Evolutionary conservation across 2,113 vertebrate genomes (phyloP), one percentile per base, ranked within the genome.

Genomic region (Chlamydotis undulata): DNA sequence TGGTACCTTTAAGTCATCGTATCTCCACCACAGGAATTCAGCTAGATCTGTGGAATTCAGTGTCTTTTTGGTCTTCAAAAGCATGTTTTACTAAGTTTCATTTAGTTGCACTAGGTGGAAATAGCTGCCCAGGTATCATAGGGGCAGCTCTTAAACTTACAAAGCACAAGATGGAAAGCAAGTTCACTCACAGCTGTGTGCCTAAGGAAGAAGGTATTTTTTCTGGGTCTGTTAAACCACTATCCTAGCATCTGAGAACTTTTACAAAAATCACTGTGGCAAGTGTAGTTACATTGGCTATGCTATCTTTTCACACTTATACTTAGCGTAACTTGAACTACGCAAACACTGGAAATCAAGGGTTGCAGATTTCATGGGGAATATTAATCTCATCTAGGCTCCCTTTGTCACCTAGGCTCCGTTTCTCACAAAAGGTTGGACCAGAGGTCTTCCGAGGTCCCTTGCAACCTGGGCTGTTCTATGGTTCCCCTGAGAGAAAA

Each of bases 1-100:
- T 10, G 13, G 22, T 25, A 60, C 49, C 65, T 81, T 74, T 50
- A 70, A 41, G 17, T 81, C n/a, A n/a, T n/a, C 0, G 0, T 9
- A 64, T 18, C 57, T 68, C 37, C 55, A 57, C 5, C 39, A 50
- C 13, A n/a, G 43, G 22, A 39, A 57, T 74, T 65, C 18, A 28
- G 64, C 9, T 29, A 75, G 23, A 68, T 41, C 19, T 43, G 7
- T 10, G 75, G 14, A 86, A 74, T 59, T 79, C 14, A 6, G n/a
- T 23, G 15, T 28, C 25, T 55, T 84, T 64, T 67, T 3, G 29
- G 23, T 37, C 50, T 49, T 76, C 35, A 64, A 78, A 67, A 89
- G 45, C 22, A 57, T 28, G 12, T 37, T 90, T 74, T 41, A 57
- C 64, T 18, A 49, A 39, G 47, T 83, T 91, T 74, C 69, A 78